Base-by-base conservation (phyloP, 2,888 invertebrate genomes). In the Cactoblastis cactorum region DNA sequence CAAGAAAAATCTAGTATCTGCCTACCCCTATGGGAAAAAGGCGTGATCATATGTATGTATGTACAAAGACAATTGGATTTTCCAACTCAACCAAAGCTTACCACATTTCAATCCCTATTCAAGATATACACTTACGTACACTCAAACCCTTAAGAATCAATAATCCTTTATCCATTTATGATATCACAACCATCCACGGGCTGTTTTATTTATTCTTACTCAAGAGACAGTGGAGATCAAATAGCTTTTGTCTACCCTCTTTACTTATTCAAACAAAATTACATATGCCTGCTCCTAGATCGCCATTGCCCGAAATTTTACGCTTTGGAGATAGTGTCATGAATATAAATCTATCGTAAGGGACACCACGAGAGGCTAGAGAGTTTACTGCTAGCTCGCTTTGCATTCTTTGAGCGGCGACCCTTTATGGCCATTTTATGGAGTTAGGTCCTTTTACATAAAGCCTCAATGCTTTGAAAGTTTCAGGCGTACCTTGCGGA, bases 221-320 rank as follows among this genome's bases (percentile, higher is more conserved):
- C 67, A 54, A 61, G 63, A 78, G 73, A 79, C 72, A 76, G 75
- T 77, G 68, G 67, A 87, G 85, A 87, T 87, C 87, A 86, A 89
- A 89, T 86, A 83, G 83, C 83, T 80, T 89, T 89, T 88, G 88
- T 88, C 82, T 83, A 69, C 68, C 76, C 84, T 83, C 79, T 82
- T 88, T 88, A 86, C 87, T 87, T 89, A 88, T 89, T 87, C 88
- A 89, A 88, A 89, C 87, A 89, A 87, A 88, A 88, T 89, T 89
- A 89, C 88, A 86, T 89, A 88, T 88, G 88, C 88, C 81, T 78
- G 83, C 80, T 83, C 80, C 82, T 76, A 84, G 83, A 86, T 88
- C 82, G 84, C 87, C 85, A 83, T 83, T 79, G 84, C 80, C 86
- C 88, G 87, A 88, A 89, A 88, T 88, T 88, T 87, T 87, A 87